A percentile compares a stretch with the other conserved stretches of the same genome.
These are phyloP conservation scores for Plutomurus gul DNA, from an alignment of 1,140 invertebrate species.

Conservation along the genomic window DNA sequence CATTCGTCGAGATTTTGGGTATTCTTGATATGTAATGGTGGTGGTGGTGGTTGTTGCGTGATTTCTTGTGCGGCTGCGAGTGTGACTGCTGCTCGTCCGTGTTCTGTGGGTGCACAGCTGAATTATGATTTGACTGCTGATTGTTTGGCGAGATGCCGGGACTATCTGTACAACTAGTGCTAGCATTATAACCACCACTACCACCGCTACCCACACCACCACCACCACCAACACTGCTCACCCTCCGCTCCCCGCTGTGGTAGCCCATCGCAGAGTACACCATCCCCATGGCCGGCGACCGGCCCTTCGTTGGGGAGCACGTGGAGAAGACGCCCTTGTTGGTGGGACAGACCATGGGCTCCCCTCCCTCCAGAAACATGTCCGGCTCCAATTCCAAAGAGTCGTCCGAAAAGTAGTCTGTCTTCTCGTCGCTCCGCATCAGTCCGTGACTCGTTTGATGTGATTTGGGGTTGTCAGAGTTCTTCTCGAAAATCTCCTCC, in stretches of 20 bases:
- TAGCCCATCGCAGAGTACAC: neutral
- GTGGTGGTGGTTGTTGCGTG: neutral
- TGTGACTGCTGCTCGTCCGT: neutral
- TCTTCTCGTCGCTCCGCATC: slow-evolving; percentile 13
- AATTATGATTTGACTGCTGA: neutral
- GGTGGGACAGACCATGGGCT: no score
- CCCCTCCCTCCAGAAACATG: neutral
- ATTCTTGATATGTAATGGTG: neutral
- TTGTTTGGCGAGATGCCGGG: neutral
- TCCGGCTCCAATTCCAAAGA: slow-evolving; percentile 45
- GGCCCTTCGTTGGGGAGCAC: no score
- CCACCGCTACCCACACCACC: neutral
- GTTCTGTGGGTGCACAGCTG: neutral
- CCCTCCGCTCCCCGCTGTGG: neutral
- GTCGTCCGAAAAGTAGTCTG: slow-evolving; percentile 52
- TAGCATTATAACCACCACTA: neutral
- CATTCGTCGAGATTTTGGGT: neutral
- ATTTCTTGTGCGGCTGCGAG: neutral
- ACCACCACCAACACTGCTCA: neutral
- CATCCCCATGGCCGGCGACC: neutral
- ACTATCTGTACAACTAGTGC: neutral
- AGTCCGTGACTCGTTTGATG: neutral
- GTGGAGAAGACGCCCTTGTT: no score
- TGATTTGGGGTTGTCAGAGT: neutral
- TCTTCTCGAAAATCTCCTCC: neutral